phyloP scores from a whole-genome alignment of 2,113 vertebrate genomes.

The Marcusenius ussheri region DNA sequence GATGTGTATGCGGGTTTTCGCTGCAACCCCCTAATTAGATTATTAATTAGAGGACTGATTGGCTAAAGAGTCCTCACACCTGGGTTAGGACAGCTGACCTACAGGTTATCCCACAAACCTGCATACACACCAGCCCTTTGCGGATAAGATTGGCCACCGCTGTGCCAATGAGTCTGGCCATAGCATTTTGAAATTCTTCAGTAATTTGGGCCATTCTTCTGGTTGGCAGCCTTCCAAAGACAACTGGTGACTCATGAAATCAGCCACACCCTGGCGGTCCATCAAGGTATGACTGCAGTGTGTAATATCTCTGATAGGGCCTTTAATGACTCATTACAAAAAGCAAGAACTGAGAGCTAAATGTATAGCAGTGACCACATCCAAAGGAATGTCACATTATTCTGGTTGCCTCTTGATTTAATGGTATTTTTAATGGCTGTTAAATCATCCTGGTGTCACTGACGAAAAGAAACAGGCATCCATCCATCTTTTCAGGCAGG shows the following conservation, averaged over 20 bases:
- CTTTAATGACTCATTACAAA: slow-evolving; percentile 4
- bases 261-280: background rate
- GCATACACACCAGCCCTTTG: background rate
- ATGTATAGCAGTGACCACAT: background rate
- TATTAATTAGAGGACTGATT: background rate
- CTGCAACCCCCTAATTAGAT: background rate
- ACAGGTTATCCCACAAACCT: background rate
- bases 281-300: background rate
- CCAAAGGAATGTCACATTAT: background rate
- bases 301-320: background rate
- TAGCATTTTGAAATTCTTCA: background rate
- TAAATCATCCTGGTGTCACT: background rate
- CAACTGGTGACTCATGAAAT: background rate
- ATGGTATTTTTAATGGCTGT: background rate
- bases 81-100: background rate
- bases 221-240: background rate
- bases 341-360: background rate
- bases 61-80: background rate
- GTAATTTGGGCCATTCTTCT: background rate
- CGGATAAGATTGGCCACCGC: background rate
- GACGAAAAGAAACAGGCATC: background rate
- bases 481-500: background rate
- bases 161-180: background rate
- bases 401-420: background rate
- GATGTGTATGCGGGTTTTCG: background rate